Base-by-base conservation (phyloP, 1,140 invertebrate genomes). In the Acromyrmex charruanus region DNA sequence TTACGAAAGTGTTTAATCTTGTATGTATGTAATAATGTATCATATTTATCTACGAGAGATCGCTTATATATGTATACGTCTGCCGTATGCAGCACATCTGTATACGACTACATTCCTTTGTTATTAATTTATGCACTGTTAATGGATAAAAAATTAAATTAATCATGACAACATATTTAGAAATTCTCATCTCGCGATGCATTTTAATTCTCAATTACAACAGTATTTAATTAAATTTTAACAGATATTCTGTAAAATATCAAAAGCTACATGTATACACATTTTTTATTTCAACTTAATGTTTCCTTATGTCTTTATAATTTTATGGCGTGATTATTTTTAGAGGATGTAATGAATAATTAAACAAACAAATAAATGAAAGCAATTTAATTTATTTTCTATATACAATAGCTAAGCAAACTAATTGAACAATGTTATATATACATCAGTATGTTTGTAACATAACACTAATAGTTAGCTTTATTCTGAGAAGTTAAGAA, bases 91-190 rank as follows among this genome's bases (percentile, higher is more conserved):
- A 68, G 58, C 65, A 66, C 31, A 80, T 81, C 28, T 89, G 80
- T 86, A 86, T 82, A 91, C 53, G 39, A 86, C 6, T 65, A 91
- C 89, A 91, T 91, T 91, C 90, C 89, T 79, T 87, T 72, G 77
- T 86, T 82, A 89, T 87, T 85, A 85, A 79, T 66, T 82, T 88
- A 90, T 91, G 61, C 39, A 61, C 16, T 89, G 71, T 91, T 90
- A 77, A 66, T 53, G 35, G 58, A 74, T 89, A 79, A 85, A 82
- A 21, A 89, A 4, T 90, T 89, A 87, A 84, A 88, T 58, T 85
- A 72, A 55, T 71, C 12, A 12, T 18, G 58, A 16, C 3, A 14
- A 49, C 7, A 49, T 82, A 53, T 31, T 53, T 55, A 21, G 39
- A 69, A 58, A 81, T 39, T 5, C n/a, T 80, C 7, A 53, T 16